Conservation (phyloP, 2,888 invertebrate genomes). For the Eretmocerus hayati region DNA sequence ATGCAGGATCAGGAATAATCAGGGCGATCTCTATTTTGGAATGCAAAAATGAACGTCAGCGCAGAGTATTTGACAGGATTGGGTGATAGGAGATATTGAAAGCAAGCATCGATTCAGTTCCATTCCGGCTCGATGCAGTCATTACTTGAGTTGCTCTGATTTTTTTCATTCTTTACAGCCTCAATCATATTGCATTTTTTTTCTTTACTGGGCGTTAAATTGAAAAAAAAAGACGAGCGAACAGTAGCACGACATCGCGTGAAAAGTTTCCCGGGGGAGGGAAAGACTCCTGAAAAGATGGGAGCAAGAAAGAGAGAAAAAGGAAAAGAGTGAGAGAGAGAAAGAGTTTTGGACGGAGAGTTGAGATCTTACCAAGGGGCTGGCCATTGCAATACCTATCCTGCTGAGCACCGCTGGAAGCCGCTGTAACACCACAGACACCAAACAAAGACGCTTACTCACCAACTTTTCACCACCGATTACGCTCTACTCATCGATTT, state of each 20-base stretch:
- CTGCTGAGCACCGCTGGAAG: slow-evolving; percentile 92
- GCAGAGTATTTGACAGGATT: too few species aligned
- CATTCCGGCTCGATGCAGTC: not conserved
- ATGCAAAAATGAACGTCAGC: too few species aligned
- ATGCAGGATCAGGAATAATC: too few species aligned
- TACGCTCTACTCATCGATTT: slow-evolving; percentile 31
- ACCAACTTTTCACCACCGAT: slow-evolving; percentile 44
- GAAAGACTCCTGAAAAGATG: not conserved
- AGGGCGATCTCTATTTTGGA: too few species aligned
- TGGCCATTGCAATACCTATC: slow-evolving; percentile 94
- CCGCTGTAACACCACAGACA: slow-evolving; percentile 65
- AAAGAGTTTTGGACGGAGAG: slow-evolving; percentile 4
- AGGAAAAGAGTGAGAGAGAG: slow-evolving; percentile 1
- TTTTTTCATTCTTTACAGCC: too few species aligned
- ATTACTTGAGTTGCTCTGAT: slow-evolving; percentile 4
- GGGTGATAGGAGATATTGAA: too few species aligned
- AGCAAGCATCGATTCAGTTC: too few species aligned
- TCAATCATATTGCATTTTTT: too few species aligned
- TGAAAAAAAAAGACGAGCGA: not conserved
- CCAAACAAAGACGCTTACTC: slow-evolving; percentile 48
- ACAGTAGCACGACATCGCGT: not conserved
- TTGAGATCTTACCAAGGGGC: slow-evolving; percentile 77
- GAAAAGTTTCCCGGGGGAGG: not conserved
- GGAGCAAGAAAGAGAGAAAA: not conserved
- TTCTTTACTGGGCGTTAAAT: too few species aligned